Evolutionary conservation across 1,140 invertebrate genomes (phyloP).

Genomic region (Pararge aegeria): DNA sequence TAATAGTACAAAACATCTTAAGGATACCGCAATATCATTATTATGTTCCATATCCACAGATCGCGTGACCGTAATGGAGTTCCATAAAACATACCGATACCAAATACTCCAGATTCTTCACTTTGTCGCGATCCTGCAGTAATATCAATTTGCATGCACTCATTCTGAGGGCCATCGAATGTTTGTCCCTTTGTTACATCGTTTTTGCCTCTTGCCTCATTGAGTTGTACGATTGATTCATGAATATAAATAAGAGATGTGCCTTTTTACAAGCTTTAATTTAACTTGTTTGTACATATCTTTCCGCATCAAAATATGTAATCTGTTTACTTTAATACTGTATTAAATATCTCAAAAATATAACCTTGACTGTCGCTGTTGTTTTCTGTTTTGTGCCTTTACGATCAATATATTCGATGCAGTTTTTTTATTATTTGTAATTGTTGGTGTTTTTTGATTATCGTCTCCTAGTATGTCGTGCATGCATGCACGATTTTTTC

Average conservation of each 20-base stretch:
- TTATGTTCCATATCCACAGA: slow-evolving; percentile 4
- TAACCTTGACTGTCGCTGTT: no score
- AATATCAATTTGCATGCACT: slow-evolving; percentile 71
- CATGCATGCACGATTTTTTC: no score
- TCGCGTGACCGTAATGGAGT: slow-evolving; percentile 26
- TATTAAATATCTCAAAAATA: no score
- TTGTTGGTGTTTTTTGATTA: no score
- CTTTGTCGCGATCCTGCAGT: slow-evolving; percentile 54
- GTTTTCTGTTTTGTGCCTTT: no score
- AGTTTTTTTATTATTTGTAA: no score
- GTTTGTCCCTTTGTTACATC: slow-evolving; percentile 59
- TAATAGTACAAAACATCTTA: no score
- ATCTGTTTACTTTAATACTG: no score
- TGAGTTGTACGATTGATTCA: slow-evolving; percentile 30
- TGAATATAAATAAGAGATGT: slow-evolving; percentile 27
- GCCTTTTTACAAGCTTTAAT: slow-evolving; percentile 13
- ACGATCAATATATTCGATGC: no score
- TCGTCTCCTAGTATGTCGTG: no score
- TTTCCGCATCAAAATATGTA: no score
- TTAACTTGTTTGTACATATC: no score
- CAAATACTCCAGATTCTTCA: slow-evolving; percentile 35
- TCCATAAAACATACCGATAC: slow-evolving; percentile 22
- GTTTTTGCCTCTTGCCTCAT: slow-evolving; percentile 35
- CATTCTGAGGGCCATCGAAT: slow-evolving; percentile 50
- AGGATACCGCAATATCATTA: slow-evolving; percentile 2